These are phyloP conservation scores for Delichon dasypus DNA, from an alignment of 2,797 vertebrate genomes.

Conservation along the genomic window DNA sequence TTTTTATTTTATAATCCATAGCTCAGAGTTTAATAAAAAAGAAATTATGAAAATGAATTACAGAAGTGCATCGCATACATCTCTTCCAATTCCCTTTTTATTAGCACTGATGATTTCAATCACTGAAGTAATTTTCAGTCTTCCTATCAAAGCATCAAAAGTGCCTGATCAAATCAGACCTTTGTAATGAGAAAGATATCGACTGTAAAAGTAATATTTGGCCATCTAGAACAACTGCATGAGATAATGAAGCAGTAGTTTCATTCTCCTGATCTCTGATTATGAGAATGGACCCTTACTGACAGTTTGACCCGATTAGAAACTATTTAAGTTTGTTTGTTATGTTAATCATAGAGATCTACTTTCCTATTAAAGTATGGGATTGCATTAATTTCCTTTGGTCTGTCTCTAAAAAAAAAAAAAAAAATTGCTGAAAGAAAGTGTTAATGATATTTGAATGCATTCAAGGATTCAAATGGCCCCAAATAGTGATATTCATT, in stretches of 20 bases:
- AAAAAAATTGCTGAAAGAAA: not conserved
- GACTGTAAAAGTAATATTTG: not conserved
- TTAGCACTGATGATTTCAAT: not conserved
- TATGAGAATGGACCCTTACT: not conserved
- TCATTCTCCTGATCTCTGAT: not conserved
- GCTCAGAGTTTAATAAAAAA: not conserved
- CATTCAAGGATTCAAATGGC: not conserved
- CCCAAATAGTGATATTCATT: not conserved
- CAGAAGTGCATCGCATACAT: not conserved
- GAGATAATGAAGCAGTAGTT: not conserved
- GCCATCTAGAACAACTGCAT: not conserved
- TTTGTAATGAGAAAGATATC: not conserved
- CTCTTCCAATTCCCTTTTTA: slow-evolving; percentile 17
- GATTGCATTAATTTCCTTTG: not conserved
- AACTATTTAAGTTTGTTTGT: not conserved
- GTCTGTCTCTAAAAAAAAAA: not conserved
- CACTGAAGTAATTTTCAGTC: slow-evolving; percentile 16
- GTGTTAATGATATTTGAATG: not conserved
- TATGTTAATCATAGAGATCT: not conserved
- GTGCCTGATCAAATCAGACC: not conserved
- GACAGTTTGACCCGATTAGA: not conserved
- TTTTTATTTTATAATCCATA: not conserved
- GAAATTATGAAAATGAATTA: not conserved
- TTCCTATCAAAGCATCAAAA: not conserved
- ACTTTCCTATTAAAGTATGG: not conserved